These are phyloP conservation scores for Scaptomyza montana DNA, from an alignment of 1,140 invertebrate genomes.

Conservation along the genomic window DNA sequence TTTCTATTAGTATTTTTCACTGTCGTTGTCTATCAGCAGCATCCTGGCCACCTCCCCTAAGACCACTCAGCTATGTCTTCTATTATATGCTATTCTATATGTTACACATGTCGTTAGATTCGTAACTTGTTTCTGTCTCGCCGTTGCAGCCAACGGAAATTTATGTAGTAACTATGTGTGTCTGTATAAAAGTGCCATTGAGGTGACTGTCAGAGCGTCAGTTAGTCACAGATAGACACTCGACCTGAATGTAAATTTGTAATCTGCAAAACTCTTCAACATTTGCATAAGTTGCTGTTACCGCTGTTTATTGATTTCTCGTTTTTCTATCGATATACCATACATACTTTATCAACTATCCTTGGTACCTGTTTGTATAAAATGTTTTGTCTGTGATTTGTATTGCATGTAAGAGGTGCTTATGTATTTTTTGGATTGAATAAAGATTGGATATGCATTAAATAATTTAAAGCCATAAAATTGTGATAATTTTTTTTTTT, in stretches of 20 bases:
- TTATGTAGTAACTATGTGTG: slow-evolving; percentile 38
- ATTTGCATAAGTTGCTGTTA: slow-evolving; percentile 69
- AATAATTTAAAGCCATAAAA: no score
- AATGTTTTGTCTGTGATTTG: slow-evolving; percentile 29
- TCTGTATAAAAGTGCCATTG: slow-evolving; percentile 43
- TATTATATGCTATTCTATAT: slow-evolving; percentile 35
- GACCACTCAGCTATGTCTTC: slow-evolving; percentile 11
- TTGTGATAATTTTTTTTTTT: background rate
- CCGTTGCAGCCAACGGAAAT: slow-evolving; percentile 42
- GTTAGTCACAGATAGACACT: slow-evolving; percentile 45
- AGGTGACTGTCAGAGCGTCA: slow-evolving; percentile 45
- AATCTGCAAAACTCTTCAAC: slow-evolving; percentile 74
- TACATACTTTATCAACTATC: background rate
- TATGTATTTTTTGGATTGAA: background rate
- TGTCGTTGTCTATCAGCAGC: slow-evolving; percentile 51
- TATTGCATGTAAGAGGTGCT: slow-evolving; percentile 1
- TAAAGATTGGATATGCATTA: no score
- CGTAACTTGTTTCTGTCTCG: slow-evolving; percentile 58
- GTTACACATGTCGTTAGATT: slow-evolving; percentile 58
- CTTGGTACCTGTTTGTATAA: slow-evolving; percentile 16
- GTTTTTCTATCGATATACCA: background rate
- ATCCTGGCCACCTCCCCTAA: background rate
- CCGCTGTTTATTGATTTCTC: slow-evolving; percentile 51
- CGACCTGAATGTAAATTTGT: slow-evolving; percentile 78
- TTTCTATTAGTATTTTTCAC: slow-evolving; percentile 65